Percentiles rank a stretch among this genome's conserved stretches.
Conservation (phyloP, 2,888 invertebrate genomes). For the Tachina grossa region DNA sequence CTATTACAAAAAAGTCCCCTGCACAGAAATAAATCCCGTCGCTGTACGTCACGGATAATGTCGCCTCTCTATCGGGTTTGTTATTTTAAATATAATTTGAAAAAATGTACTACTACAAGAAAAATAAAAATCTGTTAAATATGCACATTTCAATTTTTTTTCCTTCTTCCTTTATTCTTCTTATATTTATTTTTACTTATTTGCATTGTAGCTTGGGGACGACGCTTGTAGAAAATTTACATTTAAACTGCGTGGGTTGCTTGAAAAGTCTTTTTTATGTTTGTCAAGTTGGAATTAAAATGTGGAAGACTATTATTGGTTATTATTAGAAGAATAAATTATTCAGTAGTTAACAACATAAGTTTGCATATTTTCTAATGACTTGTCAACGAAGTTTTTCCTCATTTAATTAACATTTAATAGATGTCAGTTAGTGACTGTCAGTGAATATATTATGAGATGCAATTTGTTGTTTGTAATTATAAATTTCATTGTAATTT, state of each 20-base stretch:
- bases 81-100: conserved; percentile 49
- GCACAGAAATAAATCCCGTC: too few relatives aligned
- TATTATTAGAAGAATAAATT: conserved; percentile 5
- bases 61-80: conserved; percentile 6
- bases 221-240: conserved; percentile 7
- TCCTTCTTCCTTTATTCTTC: conserved; percentile 8
- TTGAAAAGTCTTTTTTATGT: background rate
- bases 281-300: background rate
- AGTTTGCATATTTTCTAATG: conserved; percentile 20
- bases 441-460: background rate
- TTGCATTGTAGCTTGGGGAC: conserved; percentile 11
- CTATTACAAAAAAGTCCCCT: too few relatives aligned
- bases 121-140: conserved; percentile 63
- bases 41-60: background rate
- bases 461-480: conserved; percentile 19
- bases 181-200: conserved; percentile 30
- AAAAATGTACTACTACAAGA: conserved; percentile 21
- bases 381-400: background rate
- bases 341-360: conserved; percentile 6
- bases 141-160: conserved; percentile 59
- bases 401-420: conserved; percentile 2
- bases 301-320: background rate
- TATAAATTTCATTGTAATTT: conserved; percentile 4
- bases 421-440: background rate
- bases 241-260: conserved; percentile 24